These are phyloP conservation scores for Esox masquinongy DNA, from an alignment of 2,797 vertebrate genomes.

Conservation along the genomic window DNA sequence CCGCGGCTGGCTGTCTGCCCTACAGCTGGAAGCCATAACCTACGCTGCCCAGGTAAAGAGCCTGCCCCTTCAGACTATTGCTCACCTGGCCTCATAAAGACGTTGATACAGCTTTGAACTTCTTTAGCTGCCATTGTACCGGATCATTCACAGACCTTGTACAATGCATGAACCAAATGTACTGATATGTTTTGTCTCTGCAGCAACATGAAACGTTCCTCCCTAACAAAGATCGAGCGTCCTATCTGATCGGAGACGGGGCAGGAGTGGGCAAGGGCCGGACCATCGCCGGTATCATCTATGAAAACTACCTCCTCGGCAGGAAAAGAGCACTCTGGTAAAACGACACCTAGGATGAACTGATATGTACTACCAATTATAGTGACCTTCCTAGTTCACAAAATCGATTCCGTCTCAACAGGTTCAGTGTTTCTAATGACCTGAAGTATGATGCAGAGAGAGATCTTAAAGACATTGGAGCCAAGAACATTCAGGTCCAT, in stretches of 20 bases:
- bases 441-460: constrained; percentile 97
- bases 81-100: not conserved
- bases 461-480: constrained; percentile 95
- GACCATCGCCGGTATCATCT: constrained; percentile 96
- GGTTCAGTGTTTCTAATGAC: constrained; percentile 99
- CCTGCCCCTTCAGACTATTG: not conserved
- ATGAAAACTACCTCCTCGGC: constrained; percentile 96
- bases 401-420: constrained; percentile 45
- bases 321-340: constrained; percentile 98
- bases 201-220: constrained; percentile 99
- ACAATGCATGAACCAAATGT: not conserved
- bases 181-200: not conserved
- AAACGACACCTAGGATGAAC: constrained; percentile 40
- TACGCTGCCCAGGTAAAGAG: constrained; percentile 92
- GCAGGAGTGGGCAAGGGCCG: constrained; percentile 98
- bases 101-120: not conserved
- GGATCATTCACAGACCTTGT: not conserved
- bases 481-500: constrained; percentile 96
- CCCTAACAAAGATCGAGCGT: constrained; percentile 91
- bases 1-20: constrained; percentile 90
- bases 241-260: constrained; percentile 96
- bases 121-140: not conserved
- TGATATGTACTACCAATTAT: not conserved
- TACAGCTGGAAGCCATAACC: constrained; percentile 96
- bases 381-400: not conserved